Percentiles rank a stretch among this genome's conserved stretches.
Evolutionary conservation across 2,113 vertebrate species (phyloP).

Genomic region (Pteropus alecto): DNA sequence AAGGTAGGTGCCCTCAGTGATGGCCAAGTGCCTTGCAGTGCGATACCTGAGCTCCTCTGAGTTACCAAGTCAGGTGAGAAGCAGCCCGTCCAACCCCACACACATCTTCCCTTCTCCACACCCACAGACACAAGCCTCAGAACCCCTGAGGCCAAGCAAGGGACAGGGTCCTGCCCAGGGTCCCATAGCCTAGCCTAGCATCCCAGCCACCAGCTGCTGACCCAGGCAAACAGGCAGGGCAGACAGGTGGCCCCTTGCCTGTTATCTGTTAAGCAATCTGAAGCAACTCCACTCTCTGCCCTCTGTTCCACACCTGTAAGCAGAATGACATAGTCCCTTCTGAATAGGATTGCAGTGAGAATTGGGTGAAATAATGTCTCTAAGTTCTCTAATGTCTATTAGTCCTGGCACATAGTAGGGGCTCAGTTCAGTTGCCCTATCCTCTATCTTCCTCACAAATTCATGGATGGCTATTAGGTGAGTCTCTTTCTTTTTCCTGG

Average conservation of each 20-base stretch:
- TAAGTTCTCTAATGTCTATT: not conserved
- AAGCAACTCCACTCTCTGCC: not conserved
- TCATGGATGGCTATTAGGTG: not conserved
- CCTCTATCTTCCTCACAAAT: not conserved
- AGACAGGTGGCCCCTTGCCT: not conserved
- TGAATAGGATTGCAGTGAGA: not conserved
- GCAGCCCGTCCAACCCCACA: too few relatives aligned
- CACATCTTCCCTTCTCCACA: not conserved
- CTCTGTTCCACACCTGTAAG: not conserved
- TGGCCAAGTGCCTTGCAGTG: conserved; percentile 84
- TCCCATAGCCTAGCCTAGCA: not conserved
- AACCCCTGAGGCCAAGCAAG: not conserved
- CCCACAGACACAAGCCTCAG: not conserved
- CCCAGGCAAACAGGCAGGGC: not conserved
- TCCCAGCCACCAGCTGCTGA: not conserved
- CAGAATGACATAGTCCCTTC: not conserved
- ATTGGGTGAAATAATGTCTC: not conserved
- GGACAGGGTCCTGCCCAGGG: not conserved
- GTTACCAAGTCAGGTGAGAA: conserved; percentile 89
- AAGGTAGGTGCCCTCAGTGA: conserved; percentile 89
- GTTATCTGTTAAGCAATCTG: accelerated
- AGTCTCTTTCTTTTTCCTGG: not conserved
- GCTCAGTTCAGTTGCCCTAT: not conserved
- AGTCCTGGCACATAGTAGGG: not conserved
- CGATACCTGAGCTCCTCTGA: conserved; percentile 85